These are phyloP conservation scores for Drosophila histrio DNA, from an alignment of 2,888 invertebrate species.

Conservation along the genomic window DNA sequence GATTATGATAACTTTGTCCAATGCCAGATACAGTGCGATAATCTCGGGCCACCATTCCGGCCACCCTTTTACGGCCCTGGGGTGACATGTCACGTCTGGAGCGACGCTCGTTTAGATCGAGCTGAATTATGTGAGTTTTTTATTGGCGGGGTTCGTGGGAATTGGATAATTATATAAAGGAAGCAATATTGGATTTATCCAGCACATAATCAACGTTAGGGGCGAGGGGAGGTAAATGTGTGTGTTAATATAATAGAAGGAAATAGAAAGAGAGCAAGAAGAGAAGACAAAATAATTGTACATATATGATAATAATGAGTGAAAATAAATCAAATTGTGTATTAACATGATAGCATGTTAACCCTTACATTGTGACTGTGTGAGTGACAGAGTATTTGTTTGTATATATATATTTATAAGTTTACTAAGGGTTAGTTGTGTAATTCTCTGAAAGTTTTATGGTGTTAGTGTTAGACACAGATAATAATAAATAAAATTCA, in stretches of 20 bases:
- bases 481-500: slow-evolving; percentile 32
- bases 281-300: slow-evolving; percentile 62
- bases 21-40: slow-evolving; percentile 85
- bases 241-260: slow-evolving; percentile 15
- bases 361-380: slow-evolving; percentile 36
- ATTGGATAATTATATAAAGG: slow-evolving; percentile 7
- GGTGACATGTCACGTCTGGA: slow-evolving; percentile 94
- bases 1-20: slow-evolving; percentile 85
- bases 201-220: slow-evolving; percentile 21
- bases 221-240: background rate
- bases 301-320: slow-evolving; percentile 62
- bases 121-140: slow-evolving; percentile 77
- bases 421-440: slow-evolving; percentile 12
- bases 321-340: slow-evolving; percentile 30
- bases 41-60: slow-evolving; percentile 88
- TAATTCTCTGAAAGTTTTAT: background rate
- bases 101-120: slow-evolving; percentile 88
- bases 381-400: slow-evolving; percentile 30
- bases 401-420: slow-evolving; percentile 3
- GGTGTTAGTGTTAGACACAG: slow-evolving; percentile 9
- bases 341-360: slow-evolving; percentile 27
- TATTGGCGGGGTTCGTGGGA: slow-evolving; percentile 19
- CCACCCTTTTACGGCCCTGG: slow-evolving; percentile 89
- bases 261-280: slow-evolving; percentile 49
- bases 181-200: slow-evolving; percentile 25